Evolutionary conservation across 2,888 invertebrate species (phyloP).

Genomic region (Andrena dorsata): DNA sequence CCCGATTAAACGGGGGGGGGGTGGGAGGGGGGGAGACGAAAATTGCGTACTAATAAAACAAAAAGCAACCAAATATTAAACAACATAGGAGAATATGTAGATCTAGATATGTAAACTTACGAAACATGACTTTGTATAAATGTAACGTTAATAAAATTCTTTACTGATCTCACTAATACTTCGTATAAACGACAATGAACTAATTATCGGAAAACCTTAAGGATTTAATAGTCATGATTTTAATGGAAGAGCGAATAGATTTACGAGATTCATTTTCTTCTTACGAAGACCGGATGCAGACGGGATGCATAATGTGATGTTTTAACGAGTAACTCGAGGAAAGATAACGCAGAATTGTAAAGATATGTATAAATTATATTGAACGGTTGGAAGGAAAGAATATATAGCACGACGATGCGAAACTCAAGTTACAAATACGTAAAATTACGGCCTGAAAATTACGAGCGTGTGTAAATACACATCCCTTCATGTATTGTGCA

Average conservation of each 20-base stretch:
- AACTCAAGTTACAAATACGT: slow-evolving; percentile 78
- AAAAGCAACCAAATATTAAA: slow-evolving; percentile 82
- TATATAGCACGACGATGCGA: slow-evolving; percentile 67
- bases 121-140: slow-evolving; percentile 82
- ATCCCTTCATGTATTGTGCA: slow-evolving; percentile 81
- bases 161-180: slow-evolving; percentile 82
- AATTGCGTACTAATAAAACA: slow-evolving; percentile 71
- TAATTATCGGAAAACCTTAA: slow-evolving; percentile 65
- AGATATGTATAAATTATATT: slow-evolving; percentile 79
- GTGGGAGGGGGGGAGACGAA: slow-evolving; percentile 62
- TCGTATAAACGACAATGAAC: slow-evolving; percentile 60
- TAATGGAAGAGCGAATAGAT: slow-evolving; percentile 64
- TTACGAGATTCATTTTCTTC: slow-evolving; percentile 72
- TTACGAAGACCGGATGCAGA: slow-evolving; percentile 76
- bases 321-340: slow-evolving; percentile 70
- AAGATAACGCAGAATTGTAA: slow-evolving; percentile 76
- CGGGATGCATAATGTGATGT: slow-evolving; percentile 79
- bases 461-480: slow-evolving; percentile 82
- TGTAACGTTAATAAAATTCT: slow-evolving; percentile 82
- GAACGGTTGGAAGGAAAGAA: slow-evolving; percentile 57
- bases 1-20: slow-evolving; percentile 40
- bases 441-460: slow-evolving; percentile 81
- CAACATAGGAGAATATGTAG: slow-evolving; percentile 81
- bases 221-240: slow-evolving; percentile 68
- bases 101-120: slow-evolving; percentile 77